A percentile compares a stretch with the other conserved stretches of the same genome.
Conservation (phyloP, 2,113 vertebrate genomes). For the Oncorhynchus tshawytscha region DNA sequence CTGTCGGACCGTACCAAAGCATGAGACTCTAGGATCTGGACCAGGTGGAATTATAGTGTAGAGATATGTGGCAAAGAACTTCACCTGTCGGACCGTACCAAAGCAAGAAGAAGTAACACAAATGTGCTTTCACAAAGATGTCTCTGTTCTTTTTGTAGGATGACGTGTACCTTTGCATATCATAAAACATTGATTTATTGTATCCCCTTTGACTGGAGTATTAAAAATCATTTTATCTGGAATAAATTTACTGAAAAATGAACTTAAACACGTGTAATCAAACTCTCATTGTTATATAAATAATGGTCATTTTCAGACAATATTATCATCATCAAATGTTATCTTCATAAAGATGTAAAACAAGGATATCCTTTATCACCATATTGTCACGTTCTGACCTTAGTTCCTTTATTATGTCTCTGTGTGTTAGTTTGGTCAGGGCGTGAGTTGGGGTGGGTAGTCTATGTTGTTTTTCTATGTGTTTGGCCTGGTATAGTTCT, state of each 20-base stretch:
- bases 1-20: too few relatives aligned
- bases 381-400: too few relatives aligned
- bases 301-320: too few relatives aligned
- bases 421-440: too few relatives aligned
- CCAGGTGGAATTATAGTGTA: not conserved
- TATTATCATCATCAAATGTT: too few relatives aligned
- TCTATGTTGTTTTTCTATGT: too few relatives aligned
- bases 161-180: not conserved
- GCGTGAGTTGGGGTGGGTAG: too few relatives aligned
- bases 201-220: not conserved
- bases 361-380: too few relatives aligned
- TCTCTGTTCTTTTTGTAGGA: not conserved
- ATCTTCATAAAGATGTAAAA: too few relatives aligned
- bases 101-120: not conserved
- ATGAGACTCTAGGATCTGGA: too few relatives aligned
- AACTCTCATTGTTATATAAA: not conserved
- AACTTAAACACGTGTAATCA: not conserved
- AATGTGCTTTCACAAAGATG: not conserved
- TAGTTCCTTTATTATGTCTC: too few relatives aligned
- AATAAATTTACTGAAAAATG: not conserved
- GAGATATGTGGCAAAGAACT: not conserved
- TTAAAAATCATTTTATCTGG: not conserved
- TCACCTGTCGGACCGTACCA: not conserved
- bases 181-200: not conserved
- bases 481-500: too few relatives aligned